A percentile compares a stretch with the other conserved stretches of the same genome.
Evolutionary conservation across 2,797 vertebrate species (phyloP).

Genomic region (Neosalanx taihuensis): DNA sequence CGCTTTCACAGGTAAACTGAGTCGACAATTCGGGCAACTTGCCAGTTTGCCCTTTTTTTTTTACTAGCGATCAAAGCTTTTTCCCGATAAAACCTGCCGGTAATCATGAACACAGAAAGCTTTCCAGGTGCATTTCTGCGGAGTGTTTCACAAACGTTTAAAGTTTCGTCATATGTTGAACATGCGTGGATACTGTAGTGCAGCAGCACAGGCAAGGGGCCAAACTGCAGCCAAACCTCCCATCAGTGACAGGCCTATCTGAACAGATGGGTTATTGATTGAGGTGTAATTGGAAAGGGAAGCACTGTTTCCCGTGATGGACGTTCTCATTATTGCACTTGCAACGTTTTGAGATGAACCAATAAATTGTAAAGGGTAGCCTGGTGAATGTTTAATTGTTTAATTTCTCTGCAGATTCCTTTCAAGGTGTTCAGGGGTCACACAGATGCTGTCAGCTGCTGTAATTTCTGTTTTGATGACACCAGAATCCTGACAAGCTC

Average conservation of each 20-base stretch:
- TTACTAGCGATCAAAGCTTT: too few species aligned
- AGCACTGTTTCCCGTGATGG: background rate
- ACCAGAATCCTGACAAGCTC: conserved; percentile 66
- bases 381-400: background rate
- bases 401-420: conserved; percentile 50
- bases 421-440: conserved; percentile 63
- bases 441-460: conserved; percentile 57
- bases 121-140: too few species aligned
- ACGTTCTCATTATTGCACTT: background rate
- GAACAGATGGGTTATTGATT: conserved; percentile 15
- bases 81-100: too few species aligned
- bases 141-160: too few species aligned
- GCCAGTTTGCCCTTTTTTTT: too few species aligned
- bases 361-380: background rate
- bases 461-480: conserved; percentile 69
- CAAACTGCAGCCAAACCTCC: background rate
- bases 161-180: too few species aligned
- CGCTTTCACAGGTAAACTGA: conserved; percentile 26
- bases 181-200: background rate
- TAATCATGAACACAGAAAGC: too few species aligned
- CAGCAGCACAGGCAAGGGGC: background rate
- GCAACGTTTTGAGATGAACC: background rate
- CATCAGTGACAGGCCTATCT: background rate
- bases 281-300: background rate
- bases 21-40: too few species aligned